Evolutionary conservation across 1,140 invertebrate genomes (phyloP), one percentile per base, ranked within the genome.

Genomic region (Pseudomyrmex concolor): DNA sequence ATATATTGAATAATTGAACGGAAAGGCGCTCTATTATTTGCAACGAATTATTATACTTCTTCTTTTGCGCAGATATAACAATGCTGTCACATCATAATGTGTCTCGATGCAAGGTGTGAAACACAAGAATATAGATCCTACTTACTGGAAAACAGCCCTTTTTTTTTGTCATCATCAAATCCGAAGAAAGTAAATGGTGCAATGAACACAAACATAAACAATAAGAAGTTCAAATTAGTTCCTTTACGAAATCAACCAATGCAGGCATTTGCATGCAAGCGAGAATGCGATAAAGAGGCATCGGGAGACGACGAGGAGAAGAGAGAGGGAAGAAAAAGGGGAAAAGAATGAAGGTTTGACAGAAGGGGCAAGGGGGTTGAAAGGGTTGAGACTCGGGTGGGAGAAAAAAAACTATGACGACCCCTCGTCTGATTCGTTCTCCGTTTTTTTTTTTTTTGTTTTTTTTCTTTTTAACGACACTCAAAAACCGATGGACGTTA

Each of bases 91-190:
- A 84, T 89, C 86, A 83, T 89, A 85, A 81, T 57, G 67, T 85
- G 68, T 83, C 85, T 84, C 81, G 84, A 84, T 86, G 87, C 85
- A 87, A 89, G 89, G 77, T 84, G 86, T 86, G 86, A 86, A 91
- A 90, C 86, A 90, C 91, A 89, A 86, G 88, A 90, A 89, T 84
- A 86, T 89, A 72, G 88, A 89, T 94, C 94, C 96, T 97, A 97
- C 97, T 97, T 97, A 97, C 97, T 96, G 96, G 95, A 95, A 96
- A 96, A 96, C 96, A 96, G 96, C 96, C 96, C 96, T 97, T 95
- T 92, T 94, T 92, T 92, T 93, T 93, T 91, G 92, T 94, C 92
- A 94, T 95, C 93, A 95, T 96, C 95, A 95, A 96, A 96, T 95
- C 95, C 95, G 95, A 95, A 96, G 95, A 95, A 95, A 96, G 94